These are phyloP conservation scores for Drosophila meridiana DNA, from an alignment of 2,888 invertebrate genomes.

Conservation along the genomic window DNA sequence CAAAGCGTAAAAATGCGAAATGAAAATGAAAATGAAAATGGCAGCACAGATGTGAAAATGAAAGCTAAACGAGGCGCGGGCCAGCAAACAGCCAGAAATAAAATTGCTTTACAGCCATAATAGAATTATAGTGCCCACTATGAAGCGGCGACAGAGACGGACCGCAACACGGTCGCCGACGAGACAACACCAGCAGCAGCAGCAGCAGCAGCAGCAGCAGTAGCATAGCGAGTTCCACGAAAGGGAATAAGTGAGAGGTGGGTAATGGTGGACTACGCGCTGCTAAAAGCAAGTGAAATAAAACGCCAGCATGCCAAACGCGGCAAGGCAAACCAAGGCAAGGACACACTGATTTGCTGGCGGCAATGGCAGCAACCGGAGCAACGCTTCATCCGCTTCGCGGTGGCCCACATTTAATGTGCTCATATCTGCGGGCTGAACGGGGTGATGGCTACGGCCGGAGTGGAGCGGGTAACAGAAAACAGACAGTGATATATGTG, in stretches of 20 bases:
- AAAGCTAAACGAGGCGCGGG: conserved; percentile 53
- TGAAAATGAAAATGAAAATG: conserved; percentile 58
- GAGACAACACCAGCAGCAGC: background rate
- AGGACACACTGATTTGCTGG: conserved; percentile 65
- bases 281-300: conserved; percentile 56
- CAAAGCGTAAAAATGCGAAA: conserved; percentile 60
- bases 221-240: background rate
- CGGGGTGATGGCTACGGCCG: background rate
- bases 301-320: conserved; percentile 53
- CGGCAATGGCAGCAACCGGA: conserved; percentile 46
- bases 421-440: conserved; percentile 40
- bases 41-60: conserved; percentile 62
- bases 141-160: conserved; percentile 33
- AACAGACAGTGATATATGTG: conserved; percentile 71
- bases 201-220: background rate
- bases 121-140: conserved; percentile 74
- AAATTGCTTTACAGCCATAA: conserved; percentile 75
- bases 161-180: conserved; percentile 33
- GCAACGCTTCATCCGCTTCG: conserved; percentile 57
- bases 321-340: conserved; percentile 25
- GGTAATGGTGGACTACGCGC: background rate
- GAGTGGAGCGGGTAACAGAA: background rate
- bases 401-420: conserved; percentile 67
- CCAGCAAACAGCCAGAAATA: conserved; percentile 51
- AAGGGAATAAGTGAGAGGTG: background rate